phyloP scores from a whole-genome alignment of 2,888 invertebrate species.

The Andrena flavipes region DNA sequence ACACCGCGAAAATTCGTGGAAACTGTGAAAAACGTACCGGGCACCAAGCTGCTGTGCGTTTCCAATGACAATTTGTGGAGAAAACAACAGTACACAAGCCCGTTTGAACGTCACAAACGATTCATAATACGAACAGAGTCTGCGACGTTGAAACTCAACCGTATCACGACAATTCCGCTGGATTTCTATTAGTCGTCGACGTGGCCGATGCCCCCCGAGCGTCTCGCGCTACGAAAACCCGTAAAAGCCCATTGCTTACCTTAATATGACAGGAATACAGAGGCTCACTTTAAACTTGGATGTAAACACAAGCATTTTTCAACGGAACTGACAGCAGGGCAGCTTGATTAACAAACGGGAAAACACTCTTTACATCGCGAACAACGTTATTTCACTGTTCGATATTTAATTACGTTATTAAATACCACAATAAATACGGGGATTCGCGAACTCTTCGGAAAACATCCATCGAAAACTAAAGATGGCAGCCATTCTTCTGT shows the following conservation, averaged over 20 bases:
- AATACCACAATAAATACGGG: slow-evolving; percentile 80
- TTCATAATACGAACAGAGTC: slow-evolving; percentile 49
- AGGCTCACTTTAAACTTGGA: slow-evolving; percentile 88
- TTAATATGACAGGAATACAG: slow-evolving; percentile 88
- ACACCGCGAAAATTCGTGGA: background rate
- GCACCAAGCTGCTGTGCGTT: background rate
- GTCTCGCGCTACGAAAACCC: background rate
- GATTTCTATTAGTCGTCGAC: slow-evolving; percentile 18
- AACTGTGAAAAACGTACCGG: background rate
- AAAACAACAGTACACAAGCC: slow-evolving; percentile 25
- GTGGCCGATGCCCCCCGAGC: slow-evolving; percentile 8
- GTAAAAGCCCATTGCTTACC: slow-evolving; percentile 83
- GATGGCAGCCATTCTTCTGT: slow-evolving; percentile 94
- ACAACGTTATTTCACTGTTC: slow-evolving; percentile 82
- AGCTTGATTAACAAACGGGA: slow-evolving; percentile 83
- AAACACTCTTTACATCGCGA: slow-evolving; percentile 84
- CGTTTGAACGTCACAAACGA: slow-evolving; percentile 67
- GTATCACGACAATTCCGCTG: slow-evolving; percentile 16
- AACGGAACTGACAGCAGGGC: slow-evolving; percentile 82
- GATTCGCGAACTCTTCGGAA: slow-evolving; percentile 86
- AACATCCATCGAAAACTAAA: slow-evolving; percentile 93
- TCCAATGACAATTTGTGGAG: slow-evolving; percentile 11
- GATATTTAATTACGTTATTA: slow-evolving; percentile 82
- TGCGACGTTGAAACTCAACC: slow-evolving; percentile 28
- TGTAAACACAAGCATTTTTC: slow-evolving; percentile 91